These are phyloP conservation scores for Fregetta grallaria DNA, from an alignment of 2,113 vertebrate species.

Conservation along the genomic window DNA sequence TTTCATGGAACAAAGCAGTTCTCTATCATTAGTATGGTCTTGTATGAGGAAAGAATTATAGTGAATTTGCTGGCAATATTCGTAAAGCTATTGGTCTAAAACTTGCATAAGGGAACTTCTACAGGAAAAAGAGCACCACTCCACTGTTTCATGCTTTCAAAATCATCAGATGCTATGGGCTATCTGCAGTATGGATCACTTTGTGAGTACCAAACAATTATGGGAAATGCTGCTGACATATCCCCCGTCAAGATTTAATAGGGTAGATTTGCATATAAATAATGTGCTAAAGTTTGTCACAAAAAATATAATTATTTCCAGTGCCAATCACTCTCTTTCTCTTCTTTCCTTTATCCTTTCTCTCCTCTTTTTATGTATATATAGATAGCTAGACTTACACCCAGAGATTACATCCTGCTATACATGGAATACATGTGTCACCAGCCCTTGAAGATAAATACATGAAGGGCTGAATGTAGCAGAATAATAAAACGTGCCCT, in stretches of 20 bases:
- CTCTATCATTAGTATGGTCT: not conserved
- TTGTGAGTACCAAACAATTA: not conserved
- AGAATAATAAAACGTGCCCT: constrained; percentile 24
- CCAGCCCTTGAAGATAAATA: constrained; percentile 5
- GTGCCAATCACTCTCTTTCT: not conserved
- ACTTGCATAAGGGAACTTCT: not conserved
- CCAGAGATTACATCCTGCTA: not conserved
- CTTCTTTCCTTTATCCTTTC: not conserved
- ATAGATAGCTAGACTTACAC: not conserved
- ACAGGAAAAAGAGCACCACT: not conserved
- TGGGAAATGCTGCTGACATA: not conserved
- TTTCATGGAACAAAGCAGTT: not conserved
- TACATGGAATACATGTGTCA: not conserved
- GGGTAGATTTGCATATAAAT: not conserved
- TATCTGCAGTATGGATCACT: not conserved
- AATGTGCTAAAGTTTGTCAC: not conserved
- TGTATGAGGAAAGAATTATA: not conserved
- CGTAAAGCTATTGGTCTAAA: not conserved
- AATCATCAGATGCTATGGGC: not conserved
- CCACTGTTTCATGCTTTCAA: not conserved
- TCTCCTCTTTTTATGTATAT: not conserved
- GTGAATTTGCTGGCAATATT: not conserved
- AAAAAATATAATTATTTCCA: not conserved
- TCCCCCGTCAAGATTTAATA: not conserved
- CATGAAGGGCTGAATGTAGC: not conserved